Evolutionary conservation across 2,113 vertebrate genomes (phyloP).

Genomic region (Poeciliopsis turrubarensis): DNA sequence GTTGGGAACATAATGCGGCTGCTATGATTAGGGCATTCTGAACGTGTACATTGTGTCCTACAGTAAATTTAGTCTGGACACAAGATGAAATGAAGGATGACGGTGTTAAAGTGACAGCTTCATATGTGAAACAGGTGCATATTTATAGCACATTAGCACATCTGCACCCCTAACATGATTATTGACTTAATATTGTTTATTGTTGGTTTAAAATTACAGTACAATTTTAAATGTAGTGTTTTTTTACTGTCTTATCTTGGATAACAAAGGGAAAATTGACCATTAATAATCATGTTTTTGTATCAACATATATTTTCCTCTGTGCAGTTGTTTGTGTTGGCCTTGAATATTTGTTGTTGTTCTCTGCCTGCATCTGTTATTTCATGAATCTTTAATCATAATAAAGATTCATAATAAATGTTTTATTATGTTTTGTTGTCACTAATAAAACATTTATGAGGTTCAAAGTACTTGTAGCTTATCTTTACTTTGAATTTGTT

Average conservation of each 20-base stretch:
- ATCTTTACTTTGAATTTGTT: too few relatives aligned
- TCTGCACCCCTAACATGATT: too few relatives aligned
- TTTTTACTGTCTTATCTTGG: too few relatives aligned
- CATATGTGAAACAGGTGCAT: neutral
- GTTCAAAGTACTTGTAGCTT: too few relatives aligned
- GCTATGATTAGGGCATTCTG: conserved; percentile 1
- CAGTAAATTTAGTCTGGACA: conserved; percentile 1
- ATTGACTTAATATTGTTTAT: too few relatives aligned
- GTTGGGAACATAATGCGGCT: neutral
- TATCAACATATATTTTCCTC: too few relatives aligned
- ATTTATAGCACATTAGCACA: neutral
- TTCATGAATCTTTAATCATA: neutral
- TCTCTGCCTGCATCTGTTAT: neutral
- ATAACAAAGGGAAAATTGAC: too few relatives aligned
- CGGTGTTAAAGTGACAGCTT: neutral
- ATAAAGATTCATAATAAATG: too few relatives aligned
- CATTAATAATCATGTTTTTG: too few relatives aligned
- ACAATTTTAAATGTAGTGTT: too few relatives aligned
- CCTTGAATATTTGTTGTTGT: neutral
- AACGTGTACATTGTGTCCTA: neutral
- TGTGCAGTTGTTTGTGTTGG: neutral
- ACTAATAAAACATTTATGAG: neutral
- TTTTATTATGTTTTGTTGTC: neutral
- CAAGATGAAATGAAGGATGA: neutral
- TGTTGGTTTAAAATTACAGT: too few relatives aligned